Conservation (phyloP, 2,797 vertebrate genomes). For the Lutjanus argentimaculatus region DNA sequence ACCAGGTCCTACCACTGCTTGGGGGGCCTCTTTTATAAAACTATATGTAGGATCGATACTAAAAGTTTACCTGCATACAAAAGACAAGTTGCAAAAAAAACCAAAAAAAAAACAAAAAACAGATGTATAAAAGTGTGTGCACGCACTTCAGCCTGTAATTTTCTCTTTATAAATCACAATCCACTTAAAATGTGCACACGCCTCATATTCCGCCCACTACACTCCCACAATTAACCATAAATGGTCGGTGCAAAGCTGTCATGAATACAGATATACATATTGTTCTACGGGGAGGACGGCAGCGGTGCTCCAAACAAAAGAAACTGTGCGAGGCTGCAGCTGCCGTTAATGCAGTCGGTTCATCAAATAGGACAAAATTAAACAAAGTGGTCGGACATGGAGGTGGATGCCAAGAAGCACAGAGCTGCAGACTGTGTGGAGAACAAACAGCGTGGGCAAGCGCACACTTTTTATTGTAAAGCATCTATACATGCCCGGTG, state of each 20-base stretch:
- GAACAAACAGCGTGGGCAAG: neutral
- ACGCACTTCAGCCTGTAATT: too few species aligned
- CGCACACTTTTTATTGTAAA: neutral
- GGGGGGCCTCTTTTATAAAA: too few species aligned
- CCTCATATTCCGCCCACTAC: neutral
- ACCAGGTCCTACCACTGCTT: too few species aligned
- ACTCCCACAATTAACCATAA: neutral
- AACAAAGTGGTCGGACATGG: constrained; percentile 3
- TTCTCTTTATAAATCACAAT: too few species aligned
- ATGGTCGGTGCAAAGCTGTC: neutral
- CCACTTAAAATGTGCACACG: neutral
- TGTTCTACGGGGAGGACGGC: neutral
- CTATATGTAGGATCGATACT: too few species aligned
- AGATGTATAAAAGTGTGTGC: too few species aligned
- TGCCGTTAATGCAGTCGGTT: constrained; percentile 1
- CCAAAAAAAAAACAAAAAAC: too few species aligned
- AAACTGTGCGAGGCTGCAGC: neutral
- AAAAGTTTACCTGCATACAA: too few species aligned
- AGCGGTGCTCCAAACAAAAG: neutral
- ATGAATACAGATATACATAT: neutral
- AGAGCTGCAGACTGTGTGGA: neutral
- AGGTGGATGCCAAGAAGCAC: neutral
- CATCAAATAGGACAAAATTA: constrained; percentile 1
- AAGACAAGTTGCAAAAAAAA: too few species aligned
- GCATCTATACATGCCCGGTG: neutral